A percentile compares a stretch with the other conserved stretches of the same genome.
Evolutionary conservation across 2,113 vertebrate genomes (phyloP).

Genomic region (Trogon surrucura): DNA sequence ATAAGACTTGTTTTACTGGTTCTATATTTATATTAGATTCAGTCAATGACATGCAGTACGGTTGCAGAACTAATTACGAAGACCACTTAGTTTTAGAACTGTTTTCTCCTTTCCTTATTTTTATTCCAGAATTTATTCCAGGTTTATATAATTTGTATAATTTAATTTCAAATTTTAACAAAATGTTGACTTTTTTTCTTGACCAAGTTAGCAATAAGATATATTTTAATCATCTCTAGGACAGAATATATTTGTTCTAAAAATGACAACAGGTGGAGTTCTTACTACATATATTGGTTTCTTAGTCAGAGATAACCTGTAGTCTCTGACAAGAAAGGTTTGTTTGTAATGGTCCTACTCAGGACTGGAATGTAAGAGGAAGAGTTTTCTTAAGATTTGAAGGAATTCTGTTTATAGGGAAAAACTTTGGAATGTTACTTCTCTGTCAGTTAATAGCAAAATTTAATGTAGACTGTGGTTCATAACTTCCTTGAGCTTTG

Average conservation of each 20-base stretch:
- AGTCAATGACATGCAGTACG: neutral
- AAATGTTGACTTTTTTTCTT: neutral
- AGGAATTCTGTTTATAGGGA: neutral
- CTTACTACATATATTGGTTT: neutral
- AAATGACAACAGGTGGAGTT: neutral
- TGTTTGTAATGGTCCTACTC: slow-evolving; percentile 11
- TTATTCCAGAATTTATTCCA: neutral
- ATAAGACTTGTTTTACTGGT: neutral
- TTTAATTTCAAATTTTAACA: neutral
- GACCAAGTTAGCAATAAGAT: neutral
- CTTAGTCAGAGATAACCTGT: neutral
- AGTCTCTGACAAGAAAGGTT: slow-evolving; percentile 4
- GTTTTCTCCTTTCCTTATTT: neutral
- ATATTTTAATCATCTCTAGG: neutral
- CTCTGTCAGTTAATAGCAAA: slow-evolving; percentile 41
- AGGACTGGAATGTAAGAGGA: slow-evolving; percentile 12
- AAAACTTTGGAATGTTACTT: neutral
- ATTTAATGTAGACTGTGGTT: slow-evolving; percentile 49
- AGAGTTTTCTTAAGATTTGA: neutral
- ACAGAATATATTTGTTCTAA: slow-evolving; percentile 4
- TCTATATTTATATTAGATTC: neutral
- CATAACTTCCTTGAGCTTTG: slow-evolving; percentile 62
- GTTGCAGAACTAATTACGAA: neutral
- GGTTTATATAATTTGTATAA: neutral
- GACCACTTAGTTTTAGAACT: neutral